Conservation (phyloP, 2,113 vertebrate genomes). For the Psettodes erumei region DNA sequence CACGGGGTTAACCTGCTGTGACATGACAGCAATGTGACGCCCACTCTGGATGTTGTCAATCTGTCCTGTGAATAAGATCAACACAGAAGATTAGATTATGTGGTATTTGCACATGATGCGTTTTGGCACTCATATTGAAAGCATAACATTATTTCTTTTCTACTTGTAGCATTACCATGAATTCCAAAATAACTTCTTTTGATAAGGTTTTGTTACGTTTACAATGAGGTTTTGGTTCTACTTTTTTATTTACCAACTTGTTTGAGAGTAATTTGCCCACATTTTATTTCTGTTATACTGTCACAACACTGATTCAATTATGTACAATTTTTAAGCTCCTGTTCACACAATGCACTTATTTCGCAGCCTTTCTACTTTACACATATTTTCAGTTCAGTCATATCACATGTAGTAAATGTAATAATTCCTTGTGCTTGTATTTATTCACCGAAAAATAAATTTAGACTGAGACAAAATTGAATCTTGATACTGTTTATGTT, state of each 20-base stretch:
- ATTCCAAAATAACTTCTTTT: neutral
- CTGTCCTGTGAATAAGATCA: slow-evolving; percentile 10
- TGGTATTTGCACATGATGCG: neutral
- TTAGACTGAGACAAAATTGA: neutral
- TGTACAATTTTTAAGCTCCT: neutral
- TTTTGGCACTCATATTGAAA: neutral
- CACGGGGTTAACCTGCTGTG: slow-evolving; percentile 94
- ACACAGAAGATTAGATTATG: neutral
- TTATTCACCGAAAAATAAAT: slow-evolving; percentile 1
- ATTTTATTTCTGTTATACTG: neutral
- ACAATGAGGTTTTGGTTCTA: neutral
- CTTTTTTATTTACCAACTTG: neutral
- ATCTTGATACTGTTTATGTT: neutral
- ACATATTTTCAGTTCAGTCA: neutral
- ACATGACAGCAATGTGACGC: neutral
- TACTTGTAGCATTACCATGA: neutral
- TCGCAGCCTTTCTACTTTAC: neutral
- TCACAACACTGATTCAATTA: neutral
- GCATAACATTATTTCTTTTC: neutral
- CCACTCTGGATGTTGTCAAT: neutral
- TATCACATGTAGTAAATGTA: neutral
- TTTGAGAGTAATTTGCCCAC: neutral
- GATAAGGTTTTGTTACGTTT: neutral
- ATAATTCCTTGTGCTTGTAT: neutral
- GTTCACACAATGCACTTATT: neutral